A percentile compares a stretch with the other conserved stretches of the same genome.
Conservation (phyloP, 92 coral and sea anemone species). For the Epizoanthus illoricatus region DNA sequence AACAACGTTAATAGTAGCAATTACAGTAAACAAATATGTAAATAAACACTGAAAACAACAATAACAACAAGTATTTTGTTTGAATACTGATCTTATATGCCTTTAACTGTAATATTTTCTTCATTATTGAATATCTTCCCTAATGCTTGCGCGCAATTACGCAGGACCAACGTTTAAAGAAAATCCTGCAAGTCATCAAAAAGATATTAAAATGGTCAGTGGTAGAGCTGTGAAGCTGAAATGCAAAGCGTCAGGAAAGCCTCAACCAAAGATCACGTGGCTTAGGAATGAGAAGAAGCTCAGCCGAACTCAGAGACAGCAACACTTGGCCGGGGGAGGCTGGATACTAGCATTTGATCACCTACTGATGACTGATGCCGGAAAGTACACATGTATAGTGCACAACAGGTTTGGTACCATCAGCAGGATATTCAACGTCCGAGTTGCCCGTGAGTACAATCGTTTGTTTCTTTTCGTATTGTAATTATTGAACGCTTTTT, state of each 20-base stretch:
- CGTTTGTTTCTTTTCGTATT: too few relatives aligned
- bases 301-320: conserved; percentile 8
- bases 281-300: conserved; percentile 7
- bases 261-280: conserved; percentile 37
- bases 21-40: too few relatives aligned
- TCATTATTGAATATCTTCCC: too few relatives aligned
- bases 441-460: conserved; percentile 30
- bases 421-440: conserved; percentile 24
- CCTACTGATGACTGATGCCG: conserved; percentile 21
- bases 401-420: conserved; percentile 19
- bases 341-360: conserved; percentile 39
- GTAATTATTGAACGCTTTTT: background rate
- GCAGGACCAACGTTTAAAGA: conserved; percentile 2
- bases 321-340: conserved; percentile 40
- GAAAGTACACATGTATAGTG: conserved; percentile 22
- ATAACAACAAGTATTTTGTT: too few relatives aligned
- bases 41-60: too few relatives aligned
- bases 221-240: conserved; percentile 30
- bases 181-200: background rate
- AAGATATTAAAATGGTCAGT: background rate
- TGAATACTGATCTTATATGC: too few relatives aligned
- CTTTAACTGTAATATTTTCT: too few relatives aligned
- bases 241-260: conserved; percentile 35
- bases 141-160: too few relatives aligned
- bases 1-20: too few relatives aligned